phyloP scores from a whole-genome alignment of 2,888 invertebrate genomes.

The Lacanobia wlatinum region DNA sequence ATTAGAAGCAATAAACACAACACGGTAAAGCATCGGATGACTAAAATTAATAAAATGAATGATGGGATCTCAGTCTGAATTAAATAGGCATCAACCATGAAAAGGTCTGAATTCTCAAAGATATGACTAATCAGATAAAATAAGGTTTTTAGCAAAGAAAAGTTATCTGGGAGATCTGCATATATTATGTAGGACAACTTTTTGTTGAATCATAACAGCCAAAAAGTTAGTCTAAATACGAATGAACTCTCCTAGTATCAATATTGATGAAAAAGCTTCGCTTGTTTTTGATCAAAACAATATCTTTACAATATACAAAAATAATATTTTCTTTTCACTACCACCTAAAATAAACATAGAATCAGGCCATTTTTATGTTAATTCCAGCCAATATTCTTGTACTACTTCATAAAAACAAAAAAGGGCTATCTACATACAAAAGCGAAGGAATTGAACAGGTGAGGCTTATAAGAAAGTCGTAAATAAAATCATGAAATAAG shows the following conservation, averaged over 20 bases:
- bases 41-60: no score
- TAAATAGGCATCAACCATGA: no score
- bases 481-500: conserved; percentile 73
- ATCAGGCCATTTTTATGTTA: conserved; percentile 23
- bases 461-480: conserved; percentile 66
- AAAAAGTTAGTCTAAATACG: background rate
- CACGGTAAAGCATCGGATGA: no score
- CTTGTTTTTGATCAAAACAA: background rate
- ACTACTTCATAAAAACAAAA: conserved; percentile 47
- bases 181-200: no score
- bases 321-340: background rate
- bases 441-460: conserved; percentile 68
- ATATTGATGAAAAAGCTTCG: background rate
- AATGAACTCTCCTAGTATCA: background rate
- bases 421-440: conserved; percentile 34
- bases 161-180: no score
- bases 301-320: background rate
- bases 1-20: no score
- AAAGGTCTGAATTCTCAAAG: no score
- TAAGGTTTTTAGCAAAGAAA: no score
- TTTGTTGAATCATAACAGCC: no score
- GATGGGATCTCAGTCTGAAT: no score
- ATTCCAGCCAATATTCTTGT: conserved; percentile 28
- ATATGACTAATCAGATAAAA: no score
- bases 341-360: conserved; percentile 15